These are phyloP conservation scores for Betta splendens DNA, from an alignment of 2,797 vertebrate species.

Conservation along the genomic window DNA sequence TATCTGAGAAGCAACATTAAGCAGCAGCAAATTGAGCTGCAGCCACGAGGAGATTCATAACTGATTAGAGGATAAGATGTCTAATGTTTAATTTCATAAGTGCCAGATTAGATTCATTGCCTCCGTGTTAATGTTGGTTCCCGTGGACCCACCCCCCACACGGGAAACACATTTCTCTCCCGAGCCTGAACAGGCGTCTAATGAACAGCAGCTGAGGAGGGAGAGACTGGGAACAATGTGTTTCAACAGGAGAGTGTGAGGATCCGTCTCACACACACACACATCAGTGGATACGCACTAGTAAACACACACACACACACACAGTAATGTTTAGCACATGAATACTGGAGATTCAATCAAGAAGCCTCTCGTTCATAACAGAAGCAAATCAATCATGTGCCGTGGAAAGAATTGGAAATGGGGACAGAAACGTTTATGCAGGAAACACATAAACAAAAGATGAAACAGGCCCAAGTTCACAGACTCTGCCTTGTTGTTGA, in stretches of 20 bases:
- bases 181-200: slow-evolving; percentile 51
- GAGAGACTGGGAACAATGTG: slow-evolving; percentile 63
- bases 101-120: slow-evolving; percentile 60
- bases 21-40: slow-evolving; percentile 48
- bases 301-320: slow-evolving; percentile 11
- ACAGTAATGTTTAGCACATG: slow-evolving; percentile 60
- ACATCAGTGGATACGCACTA: too few species aligned
- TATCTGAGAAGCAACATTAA: slow-evolving; percentile 52
- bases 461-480: slow-evolving; percentile 14
- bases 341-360: slow-evolving; percentile 62
- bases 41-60: slow-evolving; percentile 63
- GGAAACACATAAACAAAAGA: too few species aligned
- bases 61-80: slow-evolving; percentile 65
- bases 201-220: slow-evolving; percentile 70
- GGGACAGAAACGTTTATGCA: slow-evolving; percentile 39
- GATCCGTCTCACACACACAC: slow-evolving; percentile 9
- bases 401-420: slow-evolving; percentile 30
- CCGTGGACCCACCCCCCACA: slow-evolving; percentile 65
- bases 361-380: slow-evolving; percentile 66
- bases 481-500: neutral
- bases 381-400: slow-evolving; percentile 68
- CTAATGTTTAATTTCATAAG: slow-evolving; percentile 68
- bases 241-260: slow-evolving; percentile 55
- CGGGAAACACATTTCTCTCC: slow-evolving; percentile 61
- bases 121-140: slow-evolving; percentile 67